phyloP scores from a whole-genome alignment of 2,888 invertebrate genomes.

The Aleiodes testaceus region DNA sequence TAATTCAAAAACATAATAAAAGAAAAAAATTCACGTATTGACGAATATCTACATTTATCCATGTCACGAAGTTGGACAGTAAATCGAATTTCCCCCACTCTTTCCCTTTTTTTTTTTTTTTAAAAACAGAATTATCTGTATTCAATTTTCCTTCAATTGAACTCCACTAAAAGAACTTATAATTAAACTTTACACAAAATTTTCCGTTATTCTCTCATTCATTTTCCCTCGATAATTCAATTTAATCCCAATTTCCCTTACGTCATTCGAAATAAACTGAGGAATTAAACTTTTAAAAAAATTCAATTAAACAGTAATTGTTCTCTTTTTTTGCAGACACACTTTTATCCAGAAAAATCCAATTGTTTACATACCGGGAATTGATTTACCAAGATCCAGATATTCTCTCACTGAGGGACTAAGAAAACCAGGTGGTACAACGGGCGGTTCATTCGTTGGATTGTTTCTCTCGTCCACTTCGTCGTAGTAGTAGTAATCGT shows the following conservation, averaged over 20 bases:
- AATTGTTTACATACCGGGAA: slow-evolving; percentile 81
- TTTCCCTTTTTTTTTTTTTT: no score
- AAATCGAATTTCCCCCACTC: no score
- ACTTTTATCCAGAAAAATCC: slow-evolving; percentile 33
- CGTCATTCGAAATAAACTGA: no score
- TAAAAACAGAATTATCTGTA: no score
- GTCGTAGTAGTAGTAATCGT: slow-evolving; percentile 73
- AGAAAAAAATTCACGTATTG: no score
- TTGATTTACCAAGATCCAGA: slow-evolving; percentile 90
- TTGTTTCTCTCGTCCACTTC: slow-evolving; percentile 71
- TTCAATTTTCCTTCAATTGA: no score
- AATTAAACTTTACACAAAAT: neutral
- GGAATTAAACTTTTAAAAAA: neutral
- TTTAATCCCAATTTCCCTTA: neutral
- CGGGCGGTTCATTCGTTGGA: slow-evolving; percentile 73
- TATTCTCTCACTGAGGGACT: slow-evolving; percentile 90
- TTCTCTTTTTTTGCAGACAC: neutral
- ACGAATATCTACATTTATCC: no score
- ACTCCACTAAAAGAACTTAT: neutral
- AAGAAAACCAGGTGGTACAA: slow-evolving; percentile 84
- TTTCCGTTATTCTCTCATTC: neutral
- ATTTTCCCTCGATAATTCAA: neutral
- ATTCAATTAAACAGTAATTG: neutral
- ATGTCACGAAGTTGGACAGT: no score
- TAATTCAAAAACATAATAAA: no score